A percentile compares a stretch with the other conserved stretches of the same genome.
Conservation (phyloP, 2,797 vertebrate genomes). For the Chiloscyllium punctatum region DNA sequence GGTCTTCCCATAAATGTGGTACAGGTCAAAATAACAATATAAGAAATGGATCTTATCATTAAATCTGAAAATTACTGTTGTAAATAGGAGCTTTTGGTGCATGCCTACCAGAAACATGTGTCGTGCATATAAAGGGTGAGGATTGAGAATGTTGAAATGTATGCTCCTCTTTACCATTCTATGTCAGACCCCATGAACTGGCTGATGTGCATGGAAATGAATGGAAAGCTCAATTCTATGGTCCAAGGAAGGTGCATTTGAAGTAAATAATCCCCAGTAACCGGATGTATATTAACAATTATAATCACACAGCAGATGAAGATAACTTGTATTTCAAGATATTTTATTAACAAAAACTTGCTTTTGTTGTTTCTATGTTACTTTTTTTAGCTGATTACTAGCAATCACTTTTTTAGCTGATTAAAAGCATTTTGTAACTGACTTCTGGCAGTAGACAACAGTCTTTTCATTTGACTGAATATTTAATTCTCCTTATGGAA, state of each 20-base stretch:
- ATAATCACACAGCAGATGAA: neutral
- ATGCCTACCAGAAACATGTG: neutral
- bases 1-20: neutral
- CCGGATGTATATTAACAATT: neutral
- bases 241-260: neutral
- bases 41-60: neutral
- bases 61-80: neutral
- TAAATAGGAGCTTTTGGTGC: neutral
- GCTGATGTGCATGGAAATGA: neutral
- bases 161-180: too few species aligned
- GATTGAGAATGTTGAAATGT: neutral
- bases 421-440: neutral
- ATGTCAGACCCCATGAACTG: neutral
- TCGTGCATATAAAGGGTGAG: neutral
- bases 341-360: neutral
- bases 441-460: too few species aligned
- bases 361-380: neutral
- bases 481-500: neutral
- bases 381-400: neutral
- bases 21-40: neutral
- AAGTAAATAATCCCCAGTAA: neutral
- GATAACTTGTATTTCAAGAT: neutral
- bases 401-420: neutral
- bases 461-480: neutral
- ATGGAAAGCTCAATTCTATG: neutral